Conservation (phyloP, 2,113 vertebrate species). For the Zosterops hypoxanthus region DNA sequence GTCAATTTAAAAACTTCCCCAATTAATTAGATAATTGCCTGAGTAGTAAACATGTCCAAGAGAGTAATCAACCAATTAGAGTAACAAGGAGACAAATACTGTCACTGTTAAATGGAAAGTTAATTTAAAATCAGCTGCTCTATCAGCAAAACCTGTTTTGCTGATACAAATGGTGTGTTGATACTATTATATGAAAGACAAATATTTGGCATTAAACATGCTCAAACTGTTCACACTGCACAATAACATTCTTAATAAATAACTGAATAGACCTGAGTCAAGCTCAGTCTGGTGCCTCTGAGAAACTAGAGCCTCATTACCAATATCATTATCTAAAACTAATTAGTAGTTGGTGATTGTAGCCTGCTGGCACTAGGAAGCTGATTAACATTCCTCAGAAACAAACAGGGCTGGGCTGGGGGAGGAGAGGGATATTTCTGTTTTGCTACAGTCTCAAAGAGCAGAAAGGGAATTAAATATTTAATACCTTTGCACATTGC, state of each 20-base stretch:
- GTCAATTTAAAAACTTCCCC: background rate
- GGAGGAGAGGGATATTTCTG: background rate
- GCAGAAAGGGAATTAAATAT: conserved; percentile 10
- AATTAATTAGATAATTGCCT: background rate
- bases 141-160: background rate
- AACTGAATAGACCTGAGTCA: conserved; percentile 12
- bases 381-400: conserved; percentile 57
- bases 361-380: conserved; percentile 37
- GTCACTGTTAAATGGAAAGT: background rate
- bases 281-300: background rate
- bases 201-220: conserved; percentile 14
- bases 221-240: background rate
- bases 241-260: conserved; percentile 19
- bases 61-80: background rate
- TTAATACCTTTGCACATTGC: background rate
- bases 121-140: background rate
- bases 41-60: background rate
- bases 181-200: background rate
- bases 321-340: conserved; percentile 49
- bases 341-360: conserved; percentile 60
- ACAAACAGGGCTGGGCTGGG: background rate
- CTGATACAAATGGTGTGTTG: background rate
- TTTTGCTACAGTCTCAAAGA: background rate
- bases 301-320: conserved; percentile 40
- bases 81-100: background rate